Evolutionary conservation across 1,140 invertebrate species (phyloP).

Genomic region (Capitella teleta): DNA sequence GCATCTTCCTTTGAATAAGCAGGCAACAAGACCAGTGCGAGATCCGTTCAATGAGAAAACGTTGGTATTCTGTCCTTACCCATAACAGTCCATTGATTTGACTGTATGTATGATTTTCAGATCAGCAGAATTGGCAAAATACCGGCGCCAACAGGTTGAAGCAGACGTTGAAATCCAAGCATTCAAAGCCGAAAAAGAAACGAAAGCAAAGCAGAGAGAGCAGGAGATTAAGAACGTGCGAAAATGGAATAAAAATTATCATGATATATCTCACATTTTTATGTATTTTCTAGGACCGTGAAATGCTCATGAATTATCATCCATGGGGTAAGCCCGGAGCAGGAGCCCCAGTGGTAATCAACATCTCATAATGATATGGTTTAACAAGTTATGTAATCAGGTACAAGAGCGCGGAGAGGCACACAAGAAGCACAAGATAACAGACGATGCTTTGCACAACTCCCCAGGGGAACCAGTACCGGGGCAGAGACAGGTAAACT

Average conservation of each 20-base stretch:
- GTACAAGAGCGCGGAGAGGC: no score
- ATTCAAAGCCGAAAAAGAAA: slow-evolving; percentile 11
- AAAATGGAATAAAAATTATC: slow-evolving; percentile 2
- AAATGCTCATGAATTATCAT: slow-evolving; percentile 3
- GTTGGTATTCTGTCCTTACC: neutral
- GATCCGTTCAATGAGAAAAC: slow-evolving; percentile 6
- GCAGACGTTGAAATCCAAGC: slow-evolving; percentile 13
- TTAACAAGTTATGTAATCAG: no score
- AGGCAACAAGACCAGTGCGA: neutral
- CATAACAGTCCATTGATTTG: neutral
- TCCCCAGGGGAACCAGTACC: no score
- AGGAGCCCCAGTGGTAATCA: slow-evolving; percentile 4
- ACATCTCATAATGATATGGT: no score
- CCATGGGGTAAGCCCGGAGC: slow-evolving; percentile 7
- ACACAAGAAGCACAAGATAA: no score
- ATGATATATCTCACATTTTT: neutral
- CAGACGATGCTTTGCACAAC: no score
- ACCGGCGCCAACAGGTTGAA: slow-evolving; percentile 10
- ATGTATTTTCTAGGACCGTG: neutral
- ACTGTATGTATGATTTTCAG: neutral
- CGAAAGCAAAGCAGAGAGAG: slow-evolving; percentile 6
- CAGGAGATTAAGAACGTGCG: slow-evolving; percentile 13
- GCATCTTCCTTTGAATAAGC: neutral
- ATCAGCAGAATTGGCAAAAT: slow-evolving; percentile 8
- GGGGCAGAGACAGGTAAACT: no score